Base-by-base conservation (phyloP, 2,113 vertebrate species). In the Irena cyanogastra region DNA sequence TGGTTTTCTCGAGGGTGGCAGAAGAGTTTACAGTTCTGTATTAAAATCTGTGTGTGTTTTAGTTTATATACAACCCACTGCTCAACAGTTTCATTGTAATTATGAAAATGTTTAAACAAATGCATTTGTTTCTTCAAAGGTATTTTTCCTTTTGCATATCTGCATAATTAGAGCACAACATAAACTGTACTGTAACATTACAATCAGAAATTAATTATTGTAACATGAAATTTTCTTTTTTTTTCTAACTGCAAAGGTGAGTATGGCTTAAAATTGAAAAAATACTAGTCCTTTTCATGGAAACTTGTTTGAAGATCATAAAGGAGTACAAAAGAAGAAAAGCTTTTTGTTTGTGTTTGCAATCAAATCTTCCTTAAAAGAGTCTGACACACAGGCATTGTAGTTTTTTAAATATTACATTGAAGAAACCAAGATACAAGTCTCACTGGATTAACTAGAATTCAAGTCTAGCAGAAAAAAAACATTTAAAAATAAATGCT, bases 121-220 rank as follows among this genome's bases (percentile, higher is more conserved):
- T 95, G 84, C 81, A 71, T 92, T 96, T 96, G n/a, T 96, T 90
- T 95, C 91, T 97, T 97, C 95, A 96, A 96, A 97, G 94, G 89
- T 71, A 63, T 83, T 94, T 97, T 98, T 64, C 61, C 77, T 93
- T 82, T 56, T 74, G 75, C 75, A 13, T 97, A 83, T 96, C 78
- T 97, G 64, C 27, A 2, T 71, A 96, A 93, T 64, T 96, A 71
- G 79, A 95, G 56, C 35, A 91, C n/a, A 95, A 81, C 60, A 87
- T 94, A 95, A 92, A 96, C 87, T 94, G 28, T 76, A 83, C 71
- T 87, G 64, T 64, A 87, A 90, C 56, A 37, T 97, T 95, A 53
- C 87, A 96, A 91, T 96, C 86, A 93, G 89, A 45, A 97, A 97
- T 97, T 97, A 97, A 97, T 98, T 97, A 97, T 93, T 94, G 84